These are phyloP conservation scores for Oncorhynchus nerka DNA, from an alignment of 2,113 vertebrate genomes.

Conservation along the genomic window DNA sequence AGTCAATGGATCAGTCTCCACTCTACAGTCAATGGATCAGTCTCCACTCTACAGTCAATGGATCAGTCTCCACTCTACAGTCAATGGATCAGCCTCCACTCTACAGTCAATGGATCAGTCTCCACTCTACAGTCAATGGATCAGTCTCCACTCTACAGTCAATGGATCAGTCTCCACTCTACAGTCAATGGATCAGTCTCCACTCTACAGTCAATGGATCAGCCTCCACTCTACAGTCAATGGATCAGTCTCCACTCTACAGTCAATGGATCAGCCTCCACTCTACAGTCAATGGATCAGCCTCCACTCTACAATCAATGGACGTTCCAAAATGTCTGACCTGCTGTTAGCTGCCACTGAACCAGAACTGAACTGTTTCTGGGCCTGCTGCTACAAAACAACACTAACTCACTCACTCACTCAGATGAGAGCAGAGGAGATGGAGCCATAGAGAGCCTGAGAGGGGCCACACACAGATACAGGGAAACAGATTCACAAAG, in stretches of 20 bases:
- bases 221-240: too few species aligned
- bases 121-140: too few species aligned
- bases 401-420: neutral
- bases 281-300: neutral
- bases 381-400: slow-evolving; percentile 1
- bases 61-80: neutral
- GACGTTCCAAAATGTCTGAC: neutral
- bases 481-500: neutral
- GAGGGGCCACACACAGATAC: neutral
- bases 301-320: neutral
- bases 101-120: too few species aligned
- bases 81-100: too few species aligned
- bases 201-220: too few species aligned
- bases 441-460: neutral
- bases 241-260: too few species aligned
- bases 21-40: neutral
- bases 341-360: neutral
- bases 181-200: too few species aligned
- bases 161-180: too few species aligned
- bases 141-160: too few species aligned
- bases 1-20: neutral
- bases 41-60: neutral
- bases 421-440: too few species aligned
- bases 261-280: too few species aligned
- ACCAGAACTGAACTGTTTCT: neutral